These are phyloP conservation scores for Phortica okadai DNA, from an alignment of 2,888 invertebrate species.

Conservation along the genomic window DNA sequence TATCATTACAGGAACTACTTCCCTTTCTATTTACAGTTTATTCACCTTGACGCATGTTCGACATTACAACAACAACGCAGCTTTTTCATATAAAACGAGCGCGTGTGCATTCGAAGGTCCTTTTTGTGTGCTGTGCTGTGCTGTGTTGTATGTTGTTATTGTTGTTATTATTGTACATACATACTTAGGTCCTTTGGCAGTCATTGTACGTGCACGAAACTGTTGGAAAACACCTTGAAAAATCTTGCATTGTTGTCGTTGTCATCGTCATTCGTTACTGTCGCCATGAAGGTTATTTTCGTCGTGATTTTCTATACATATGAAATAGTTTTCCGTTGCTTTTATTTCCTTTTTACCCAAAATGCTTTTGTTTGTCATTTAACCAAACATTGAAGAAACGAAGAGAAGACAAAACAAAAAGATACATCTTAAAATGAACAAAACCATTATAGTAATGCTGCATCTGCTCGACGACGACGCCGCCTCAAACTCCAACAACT, in stretches of 20 bases:
- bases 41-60: conserved; percentile 63
- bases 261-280: conserved; percentile 36
- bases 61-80: background rate
- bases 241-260: conserved; percentile 46
- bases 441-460: conserved; percentile 30
- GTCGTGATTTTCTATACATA: conserved; percentile 51
- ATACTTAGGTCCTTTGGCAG: too few species aligned
- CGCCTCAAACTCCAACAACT: conserved; percentile 16
- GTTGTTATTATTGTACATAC: background rate
- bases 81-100: background rate
- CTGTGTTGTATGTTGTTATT: background rate
- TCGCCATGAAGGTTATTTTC: conserved; percentile 57
- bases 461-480: conserved; percentile 54
- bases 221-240: conserved; percentile 52
- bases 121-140: background rate
- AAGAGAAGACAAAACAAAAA: conserved; percentile 12
- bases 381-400: background rate
- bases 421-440: conserved; percentile 19
- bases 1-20: background rate
- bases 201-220: background rate
- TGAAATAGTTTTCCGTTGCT: conserved; percentile 9
- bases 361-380: conserved; percentile 28
- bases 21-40: conserved; percentile 57
- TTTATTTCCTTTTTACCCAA: conserved; percentile 10
- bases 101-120: background rate